Evolutionary conservation across 2,888 invertebrate genomes (phyloP), one percentile per base, ranked within the genome.

Genomic region (Hesperia comma): DNA sequence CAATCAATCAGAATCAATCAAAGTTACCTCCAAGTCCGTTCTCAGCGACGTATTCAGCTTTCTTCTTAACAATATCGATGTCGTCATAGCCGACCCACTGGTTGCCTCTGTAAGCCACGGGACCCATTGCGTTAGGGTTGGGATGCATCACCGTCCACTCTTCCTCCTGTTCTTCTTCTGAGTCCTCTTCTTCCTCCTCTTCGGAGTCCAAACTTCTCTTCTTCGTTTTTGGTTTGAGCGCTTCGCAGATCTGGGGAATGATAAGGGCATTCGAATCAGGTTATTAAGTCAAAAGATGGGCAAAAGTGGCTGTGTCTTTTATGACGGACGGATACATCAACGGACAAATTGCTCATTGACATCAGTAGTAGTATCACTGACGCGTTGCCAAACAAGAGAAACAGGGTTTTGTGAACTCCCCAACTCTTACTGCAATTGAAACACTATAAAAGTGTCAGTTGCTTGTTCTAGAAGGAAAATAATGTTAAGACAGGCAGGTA

Each of bases 61-160:
- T 98, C 80, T 94, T 95, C 78, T 94, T 94, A 0, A 97, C 97
- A 56, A 97, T 97, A 10, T 95, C 95, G 72, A 96, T 95, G 78
- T 98, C 98, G 79, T 98, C 98, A 80, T 97, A 98, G 0, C 98
- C 98, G 1, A 98, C 98, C 98, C 98, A 98, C 86, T 98, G 98
- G 86, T 98, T 96, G 21, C 95, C 97, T 32, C 67, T 80, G 85
- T 93, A 97, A 1, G 98, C 98, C 78, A 97, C 98, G 0, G 99
- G 98, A 0, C 98, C 98, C 95, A 98, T 96, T 0, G 96, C 96
- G 33, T 94, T 94, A 0, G 95, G 94, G 85, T 97, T 96, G 0
- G 97, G 97, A 71, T 97, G 95, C 72, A 96, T 95, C 7, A 98
- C 96, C 17, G 94, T 95, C 98, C 98, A 98, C 0, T 83, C 81